Evolutionary conservation across 2,113 vertebrate genomes (phyloP).

Genomic region (Brachyhypopomus occidentalis): DNA sequence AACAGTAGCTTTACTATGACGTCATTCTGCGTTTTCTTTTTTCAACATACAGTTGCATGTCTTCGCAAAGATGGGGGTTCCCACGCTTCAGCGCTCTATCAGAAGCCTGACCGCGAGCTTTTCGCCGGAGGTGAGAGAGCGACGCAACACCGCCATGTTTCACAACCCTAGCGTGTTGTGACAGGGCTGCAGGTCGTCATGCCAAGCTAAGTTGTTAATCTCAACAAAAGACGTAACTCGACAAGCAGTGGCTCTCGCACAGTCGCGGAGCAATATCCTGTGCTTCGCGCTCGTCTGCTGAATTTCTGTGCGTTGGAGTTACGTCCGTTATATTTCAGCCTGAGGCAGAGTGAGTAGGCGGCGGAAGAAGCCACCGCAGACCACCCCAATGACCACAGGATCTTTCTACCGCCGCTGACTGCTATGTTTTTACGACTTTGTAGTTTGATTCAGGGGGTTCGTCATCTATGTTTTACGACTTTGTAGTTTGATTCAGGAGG

Average conservation of each 20-base stretch:
- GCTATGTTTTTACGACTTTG: constrained; percentile 18
- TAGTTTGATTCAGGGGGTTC: neutral
- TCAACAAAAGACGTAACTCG: constrained; percentile 53
- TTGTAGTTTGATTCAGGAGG: no score
- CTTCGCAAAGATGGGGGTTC: constrained; percentile 57
- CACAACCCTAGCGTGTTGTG: constrained; percentile 69
- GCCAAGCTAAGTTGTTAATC: constrained; percentile 60
- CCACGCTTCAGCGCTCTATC: constrained; percentile 66
- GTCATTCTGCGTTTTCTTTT: constrained; percentile 41
- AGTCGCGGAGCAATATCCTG: constrained; percentile 62
- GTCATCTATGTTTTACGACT: no score
- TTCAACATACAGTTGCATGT: constrained; percentile 58
- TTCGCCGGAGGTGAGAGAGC: constrained; percentile 46
- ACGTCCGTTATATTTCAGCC: no score
- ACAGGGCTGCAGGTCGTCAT: constrained; percentile 57
- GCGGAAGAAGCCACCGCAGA: neutral
- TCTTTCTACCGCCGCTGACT: neutral
- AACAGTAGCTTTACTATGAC: constrained; percentile 55
- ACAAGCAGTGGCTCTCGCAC: constrained; percentile 59
- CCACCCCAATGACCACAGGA: constrained; percentile 9
- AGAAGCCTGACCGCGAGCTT: constrained; percentile 62
- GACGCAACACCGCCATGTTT: constrained; percentile 58
- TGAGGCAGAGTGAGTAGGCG: no score
- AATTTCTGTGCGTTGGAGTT: no score
- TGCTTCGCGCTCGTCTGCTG: constrained; percentile 1